Conservation (phyloP, 37 sponge, comb jelly and placozoan species). For the Hormiphora californensis region DNA sequence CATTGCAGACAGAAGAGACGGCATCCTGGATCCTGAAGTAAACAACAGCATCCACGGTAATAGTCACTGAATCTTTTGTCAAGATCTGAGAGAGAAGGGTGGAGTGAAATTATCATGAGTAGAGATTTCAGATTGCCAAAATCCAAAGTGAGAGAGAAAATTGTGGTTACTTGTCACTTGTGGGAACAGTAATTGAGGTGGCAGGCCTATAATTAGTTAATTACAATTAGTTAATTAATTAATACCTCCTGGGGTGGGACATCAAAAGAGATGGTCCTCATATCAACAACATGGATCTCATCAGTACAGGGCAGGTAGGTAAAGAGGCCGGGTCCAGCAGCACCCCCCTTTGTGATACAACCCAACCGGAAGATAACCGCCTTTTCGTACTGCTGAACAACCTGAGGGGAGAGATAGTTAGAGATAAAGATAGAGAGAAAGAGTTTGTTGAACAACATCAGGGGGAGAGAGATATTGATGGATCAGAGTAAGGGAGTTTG, state of each 20-base stretch:
- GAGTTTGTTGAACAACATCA: no score
- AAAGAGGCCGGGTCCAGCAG: conserved; percentile 93
- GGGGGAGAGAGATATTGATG: no score
- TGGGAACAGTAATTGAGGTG: not conserved
- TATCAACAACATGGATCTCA: conserved; percentile 68
- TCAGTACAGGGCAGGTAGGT: conserved; percentile 85
- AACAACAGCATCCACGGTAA: conserved; percentile 89
- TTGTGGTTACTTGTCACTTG: not conserved
- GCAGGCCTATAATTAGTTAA: not conserved
- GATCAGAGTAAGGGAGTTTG: no score
- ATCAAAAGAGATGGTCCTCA: conserved; percentile 84
- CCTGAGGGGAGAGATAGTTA: no score
- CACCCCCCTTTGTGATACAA: conserved; percentile 64
- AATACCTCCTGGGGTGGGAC: conserved; percentile 89
- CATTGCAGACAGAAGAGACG: conserved; percentile 70
- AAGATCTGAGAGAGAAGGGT: conserved; percentile 65
- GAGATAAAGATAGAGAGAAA: no score
- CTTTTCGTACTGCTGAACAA: conserved; percentile 78
- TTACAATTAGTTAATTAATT: not conserved
- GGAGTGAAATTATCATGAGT: not conserved
- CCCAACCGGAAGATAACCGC: conserved; percentile 92
- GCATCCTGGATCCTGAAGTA: conserved; percentile 75
- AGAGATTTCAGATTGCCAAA: not conserved
- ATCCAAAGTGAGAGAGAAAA: not conserved
- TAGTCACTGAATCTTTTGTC: conserved; percentile 88